Evolutionary conservation across 2,888 invertebrate genomes (phyloP).

Genomic region (Mythimna ferrago): DNA sequence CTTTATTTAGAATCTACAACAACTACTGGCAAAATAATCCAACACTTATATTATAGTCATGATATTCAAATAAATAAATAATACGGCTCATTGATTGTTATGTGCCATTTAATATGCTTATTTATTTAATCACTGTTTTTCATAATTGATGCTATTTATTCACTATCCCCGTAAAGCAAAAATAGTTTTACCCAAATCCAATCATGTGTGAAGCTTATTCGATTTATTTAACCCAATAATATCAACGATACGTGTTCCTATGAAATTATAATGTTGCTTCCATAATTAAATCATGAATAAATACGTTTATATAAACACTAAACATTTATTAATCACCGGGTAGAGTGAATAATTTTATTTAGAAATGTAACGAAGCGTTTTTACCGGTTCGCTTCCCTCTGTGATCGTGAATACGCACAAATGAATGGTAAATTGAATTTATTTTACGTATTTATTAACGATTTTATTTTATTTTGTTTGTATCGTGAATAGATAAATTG

Average conservation of each 20-base stretch:
- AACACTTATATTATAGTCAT: not conserved
- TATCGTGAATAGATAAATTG: slow-evolving; percentile 12
- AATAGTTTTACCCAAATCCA: not conserved
- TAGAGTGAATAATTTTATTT: slow-evolving; percentile 61
- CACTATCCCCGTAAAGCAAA: not conserved
- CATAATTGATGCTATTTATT: not conserved
- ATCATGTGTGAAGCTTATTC: slow-evolving; percentile 5
- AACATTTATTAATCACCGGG: slow-evolving; percentile 57
- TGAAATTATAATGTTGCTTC: slow-evolving; percentile 7
- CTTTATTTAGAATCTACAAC: too few relatives aligned
- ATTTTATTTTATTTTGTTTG: slow-evolving; percentile 42
- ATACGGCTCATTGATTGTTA: not conserved
- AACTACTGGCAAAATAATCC: too few relatives aligned
- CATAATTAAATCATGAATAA: slow-evolving; percentile 27
- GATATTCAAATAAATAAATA: not conserved
- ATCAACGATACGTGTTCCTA: not conserved
- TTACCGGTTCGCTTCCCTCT: slow-evolving; percentile 51
- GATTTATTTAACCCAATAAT: not conserved
- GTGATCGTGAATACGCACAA: slow-evolving; percentile 62
- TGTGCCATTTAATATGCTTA: not conserved
- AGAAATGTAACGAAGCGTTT: slow-evolving; percentile 63
- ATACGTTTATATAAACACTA: slow-evolving; percentile 52
- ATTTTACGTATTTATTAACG: slow-evolving; percentile 53
- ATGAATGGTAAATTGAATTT: slow-evolving; percentile 62
- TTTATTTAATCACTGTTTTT: slow-evolving; percentile 2